phyloP scores from a whole-genome alignment of 2,797 vertebrate species.

The Falco biarmicus region DNA sequence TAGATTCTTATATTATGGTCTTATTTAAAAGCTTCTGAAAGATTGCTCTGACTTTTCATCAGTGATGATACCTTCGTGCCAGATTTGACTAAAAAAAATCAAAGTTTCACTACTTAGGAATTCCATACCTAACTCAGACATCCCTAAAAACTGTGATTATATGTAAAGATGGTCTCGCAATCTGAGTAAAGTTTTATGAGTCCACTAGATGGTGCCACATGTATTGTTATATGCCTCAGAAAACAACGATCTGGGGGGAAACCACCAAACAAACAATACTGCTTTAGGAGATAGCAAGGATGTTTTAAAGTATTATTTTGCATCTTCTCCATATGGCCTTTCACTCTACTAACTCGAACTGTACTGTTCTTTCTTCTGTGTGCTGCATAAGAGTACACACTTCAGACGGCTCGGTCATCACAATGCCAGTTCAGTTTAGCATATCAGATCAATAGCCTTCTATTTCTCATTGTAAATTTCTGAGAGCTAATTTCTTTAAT shows the following conservation, averaged over 20 bases:
- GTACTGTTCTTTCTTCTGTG: background rate
- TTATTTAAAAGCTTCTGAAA: background rate
- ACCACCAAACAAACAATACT: background rate
- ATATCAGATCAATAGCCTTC: background rate
- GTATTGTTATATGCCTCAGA: background rate
- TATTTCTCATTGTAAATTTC: background rate
- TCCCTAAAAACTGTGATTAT: background rate
- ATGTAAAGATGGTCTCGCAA: background rate
- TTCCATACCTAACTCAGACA: background rate
- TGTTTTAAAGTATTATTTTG: background rate
- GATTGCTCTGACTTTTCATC: background rate
- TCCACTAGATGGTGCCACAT: conserved; percentile 56
- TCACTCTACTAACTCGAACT: background rate
- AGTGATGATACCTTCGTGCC: rapidly evolving
- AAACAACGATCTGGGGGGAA: background rate
- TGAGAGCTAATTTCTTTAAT: background rate
- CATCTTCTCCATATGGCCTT: background rate
- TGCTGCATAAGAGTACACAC: rapidly evolving
- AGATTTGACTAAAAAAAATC: background rate
- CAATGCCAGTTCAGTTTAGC: background rate
- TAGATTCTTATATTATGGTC: background rate
- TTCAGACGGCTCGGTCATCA: background rate
- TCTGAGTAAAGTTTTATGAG: background rate
- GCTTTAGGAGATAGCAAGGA: background rate
- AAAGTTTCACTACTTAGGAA: background rate